phyloP scores from a whole-genome alignment of 2,888 invertebrate genomes.

The Myopa tessellatipennis region DNA sequence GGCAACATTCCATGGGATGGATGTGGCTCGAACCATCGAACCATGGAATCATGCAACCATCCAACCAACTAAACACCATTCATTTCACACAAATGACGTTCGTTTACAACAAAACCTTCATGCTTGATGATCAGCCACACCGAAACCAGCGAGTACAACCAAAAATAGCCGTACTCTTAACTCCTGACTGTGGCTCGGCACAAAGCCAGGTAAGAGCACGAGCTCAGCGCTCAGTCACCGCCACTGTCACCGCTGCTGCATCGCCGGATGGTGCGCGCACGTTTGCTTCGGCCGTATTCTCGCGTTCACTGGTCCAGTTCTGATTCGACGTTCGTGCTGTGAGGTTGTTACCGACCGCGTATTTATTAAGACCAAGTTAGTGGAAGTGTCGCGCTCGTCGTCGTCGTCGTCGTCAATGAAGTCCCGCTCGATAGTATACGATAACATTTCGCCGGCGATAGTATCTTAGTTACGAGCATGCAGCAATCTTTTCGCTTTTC shows the following conservation, averaged over 20 bases:
- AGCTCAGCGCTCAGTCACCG: conserved; percentile 5
- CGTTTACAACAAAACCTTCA: neutral
- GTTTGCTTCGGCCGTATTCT: conserved; percentile 40
- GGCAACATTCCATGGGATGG: too few relatives aligned
- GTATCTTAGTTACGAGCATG: conserved; percentile 8
- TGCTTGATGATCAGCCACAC: neutral
- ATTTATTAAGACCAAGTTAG: neutral
- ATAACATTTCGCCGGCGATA: conserved; percentile 36
- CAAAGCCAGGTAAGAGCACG: conserved; percentile 7
- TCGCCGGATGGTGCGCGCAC: conserved; percentile 2
- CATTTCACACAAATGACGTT: conserved; percentile 11
- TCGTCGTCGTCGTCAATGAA: conserved; percentile 58
- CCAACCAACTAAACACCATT: neutral
- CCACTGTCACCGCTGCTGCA: neutral
- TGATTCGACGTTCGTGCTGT: conserved; percentile 48
- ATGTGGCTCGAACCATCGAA: neutral
- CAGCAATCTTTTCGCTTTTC: conserved; percentile 1
- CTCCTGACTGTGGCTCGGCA: neutral
- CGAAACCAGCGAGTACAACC: neutral
- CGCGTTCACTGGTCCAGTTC: conserved; percentile 48
- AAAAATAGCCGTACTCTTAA: neutral
- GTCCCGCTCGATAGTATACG: conserved; percentile 45
- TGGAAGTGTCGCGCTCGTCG: neutral
- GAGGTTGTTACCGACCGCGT: conserved; percentile 29
- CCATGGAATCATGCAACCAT: conserved; percentile 14